Evolutionary conservation across 2,888 invertebrate species (phyloP).

Genomic region (Rotaria macrura): DNA sequence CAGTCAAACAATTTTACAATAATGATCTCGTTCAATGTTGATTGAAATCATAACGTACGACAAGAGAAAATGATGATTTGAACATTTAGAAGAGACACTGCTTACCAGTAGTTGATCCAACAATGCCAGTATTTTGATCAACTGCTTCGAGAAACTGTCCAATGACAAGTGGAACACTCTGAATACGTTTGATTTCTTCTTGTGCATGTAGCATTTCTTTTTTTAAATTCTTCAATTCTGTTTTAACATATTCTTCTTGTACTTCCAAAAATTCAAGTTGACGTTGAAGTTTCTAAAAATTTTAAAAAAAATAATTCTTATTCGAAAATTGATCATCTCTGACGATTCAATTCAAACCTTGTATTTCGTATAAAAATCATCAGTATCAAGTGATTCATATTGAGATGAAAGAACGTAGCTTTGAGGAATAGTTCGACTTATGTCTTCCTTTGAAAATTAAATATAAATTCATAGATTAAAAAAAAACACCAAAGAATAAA

Average conservation of each 20-base stretch:
- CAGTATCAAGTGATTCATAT: conserved; percentile 30
- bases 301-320: neutral
- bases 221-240: conserved; percentile 93
- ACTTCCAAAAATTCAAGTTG: conserved; percentile 93
- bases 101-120: conserved; percentile 82
- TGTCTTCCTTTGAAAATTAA: neutral
- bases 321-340: too few relatives aligned
- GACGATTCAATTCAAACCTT: conserved; percentile 1
- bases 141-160: conserved; percentile 98
- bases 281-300: conserved; percentile 54
- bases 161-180: conserved; percentile 94
- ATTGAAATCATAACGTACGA: too few relatives aligned
- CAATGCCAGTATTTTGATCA: conserved; percentile 97
- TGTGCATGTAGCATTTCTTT: conserved; percentile 98
- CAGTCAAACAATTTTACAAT: too few relatives aligned
- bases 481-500: too few relatives aligned
- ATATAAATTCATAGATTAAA: too few relatives aligned
- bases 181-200: conserved; percentile 81
- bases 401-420: conserved; percentile 21
- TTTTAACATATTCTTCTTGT: conserved; percentile 97
- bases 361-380: conserved; percentile 33
- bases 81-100: too few relatives aligned
- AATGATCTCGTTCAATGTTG: too few relatives aligned
- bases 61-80: neutral
- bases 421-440: neutral